Evolutionary conservation across 2,888 invertebrate species (phyloP), one percentile per base, ranked within the genome.

Genomic region (Poecilus cupreus): DNA sequence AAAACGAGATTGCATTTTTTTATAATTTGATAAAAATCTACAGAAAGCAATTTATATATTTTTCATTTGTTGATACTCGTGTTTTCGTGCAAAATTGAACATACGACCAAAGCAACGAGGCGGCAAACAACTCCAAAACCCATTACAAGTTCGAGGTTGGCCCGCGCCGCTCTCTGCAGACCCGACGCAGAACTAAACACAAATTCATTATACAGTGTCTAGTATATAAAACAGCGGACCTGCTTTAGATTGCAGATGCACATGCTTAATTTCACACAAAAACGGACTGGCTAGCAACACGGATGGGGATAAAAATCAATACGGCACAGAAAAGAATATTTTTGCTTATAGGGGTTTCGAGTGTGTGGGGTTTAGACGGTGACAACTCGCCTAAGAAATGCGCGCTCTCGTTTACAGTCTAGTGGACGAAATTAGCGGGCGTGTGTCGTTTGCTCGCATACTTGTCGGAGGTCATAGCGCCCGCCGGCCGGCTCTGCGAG

Each of bases 201-300:
- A 88, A 89, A 89, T 88, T 89, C 89, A 89, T 89, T 89, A 88
- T 88, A 88, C 88, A 88, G 88, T 88, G 88, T 88, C 88, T 88
- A 88, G 87, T 88, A 88, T 88, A 88, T 88, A 88, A 88, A 88
- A 85, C 86, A 88, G 88, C 85, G 86, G 88, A 83, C 88, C 88
- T 86, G 87, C 84, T 85, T 85, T 86, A 80, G 86, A 88, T 88
- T 89, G 88, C 87, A 88, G 88, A 88, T 89, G 88, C 88, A 88
- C 87, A 87, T 87, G 86, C 87, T 87, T 88, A 88, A 88, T 89
- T 88, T 87, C 87, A 86, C 85, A 86, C 87, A 88, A 87, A 87
- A 87, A 86, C 86, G 86, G 85, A 85, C 87, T 88, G 88, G 86
- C 87, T 85, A 83, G 85, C 87, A 86, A 84, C 85, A 85, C 86